Percentiles rank a stretch among this genome's conserved stretches.
Evolutionary conservation across 2,797 vertebrate genomes (phyloP).

Genomic region (Rhabdophis nuchalis): DNA sequence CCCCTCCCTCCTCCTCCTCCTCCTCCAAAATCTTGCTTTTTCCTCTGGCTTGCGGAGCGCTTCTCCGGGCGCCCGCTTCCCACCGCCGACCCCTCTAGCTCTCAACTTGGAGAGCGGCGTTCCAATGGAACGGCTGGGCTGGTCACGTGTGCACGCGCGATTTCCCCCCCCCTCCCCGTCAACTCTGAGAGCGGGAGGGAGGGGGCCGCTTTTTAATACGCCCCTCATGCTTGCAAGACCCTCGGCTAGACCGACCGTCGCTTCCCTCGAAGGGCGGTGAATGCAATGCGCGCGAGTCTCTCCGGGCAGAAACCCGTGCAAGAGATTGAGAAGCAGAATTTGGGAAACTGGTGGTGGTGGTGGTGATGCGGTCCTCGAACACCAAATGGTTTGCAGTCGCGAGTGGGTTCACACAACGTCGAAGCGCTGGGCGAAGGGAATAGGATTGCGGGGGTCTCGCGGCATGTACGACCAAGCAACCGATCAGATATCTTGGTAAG

Average conservation of each 20-base stretch:
- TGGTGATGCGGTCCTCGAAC: neutral
- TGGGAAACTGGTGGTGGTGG: neutral
- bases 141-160: constrained; percentile 12
- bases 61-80: neutral
- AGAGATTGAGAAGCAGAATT: neutral
- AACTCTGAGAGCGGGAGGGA: neutral
- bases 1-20: too few species aligned
- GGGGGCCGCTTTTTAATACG: neutral
- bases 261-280: neutral
- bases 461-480: neutral
- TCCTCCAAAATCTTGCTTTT: neutral
- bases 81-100: neutral
- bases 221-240: too few species aligned
- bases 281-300: neutral
- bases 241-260: too few species aligned
- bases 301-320: neutral
- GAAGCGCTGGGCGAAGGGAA: neutral
- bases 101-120: constrained; percentile 1
- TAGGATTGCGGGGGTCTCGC: neutral
- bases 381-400: neutral
- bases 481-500: neutral
- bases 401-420: neutral
- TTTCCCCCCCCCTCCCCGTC: too few species aligned
- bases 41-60: neutral
- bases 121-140: neutral